Percentiles rank a stretch among this genome's conserved stretches.
phyloP scores from a whole-genome alignment of 2,797 vertebrate species.

The Spinibarbus caldwelli region DNA sequence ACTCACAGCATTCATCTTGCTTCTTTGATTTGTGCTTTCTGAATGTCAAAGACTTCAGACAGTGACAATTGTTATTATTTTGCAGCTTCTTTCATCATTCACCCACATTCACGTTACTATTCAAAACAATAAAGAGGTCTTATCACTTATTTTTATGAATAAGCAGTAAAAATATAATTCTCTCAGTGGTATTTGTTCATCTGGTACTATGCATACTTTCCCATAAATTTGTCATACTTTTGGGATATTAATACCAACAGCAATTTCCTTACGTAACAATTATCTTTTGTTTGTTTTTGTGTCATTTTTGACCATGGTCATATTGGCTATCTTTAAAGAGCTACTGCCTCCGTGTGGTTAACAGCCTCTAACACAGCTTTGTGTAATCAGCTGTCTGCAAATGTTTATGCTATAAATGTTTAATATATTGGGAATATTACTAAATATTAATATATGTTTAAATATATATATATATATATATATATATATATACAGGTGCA shows the following conservation, averaged over 20 bases:
- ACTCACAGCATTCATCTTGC: background rate
- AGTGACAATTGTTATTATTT: background rate
- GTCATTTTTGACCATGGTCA: background rate
- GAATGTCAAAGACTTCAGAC: background rate
- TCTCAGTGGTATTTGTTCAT: no score
- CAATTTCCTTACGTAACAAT: background rate
- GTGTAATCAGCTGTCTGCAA: background rate
- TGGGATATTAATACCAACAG: no score
- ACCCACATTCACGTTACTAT: background rate
- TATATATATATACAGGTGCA: no score
- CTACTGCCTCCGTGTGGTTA: slow-evolving; percentile 26
- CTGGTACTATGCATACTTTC: background rate
- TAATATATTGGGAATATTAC: background rate
- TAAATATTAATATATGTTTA: no score
- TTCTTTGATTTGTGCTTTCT: background rate
- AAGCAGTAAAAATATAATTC: no score
- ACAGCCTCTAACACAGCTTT: background rate
- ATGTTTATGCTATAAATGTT: background rate
- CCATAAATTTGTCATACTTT: background rate
- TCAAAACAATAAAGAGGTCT: background rate
- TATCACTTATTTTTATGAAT: background rate
- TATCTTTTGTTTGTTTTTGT: background rate
- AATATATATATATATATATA: no score
- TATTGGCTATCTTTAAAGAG: background rate
- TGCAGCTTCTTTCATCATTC: background rate